Base-by-base conservation (phyloP, 2,113 vertebrate species). In the Erinaceus europaeus region DNA sequence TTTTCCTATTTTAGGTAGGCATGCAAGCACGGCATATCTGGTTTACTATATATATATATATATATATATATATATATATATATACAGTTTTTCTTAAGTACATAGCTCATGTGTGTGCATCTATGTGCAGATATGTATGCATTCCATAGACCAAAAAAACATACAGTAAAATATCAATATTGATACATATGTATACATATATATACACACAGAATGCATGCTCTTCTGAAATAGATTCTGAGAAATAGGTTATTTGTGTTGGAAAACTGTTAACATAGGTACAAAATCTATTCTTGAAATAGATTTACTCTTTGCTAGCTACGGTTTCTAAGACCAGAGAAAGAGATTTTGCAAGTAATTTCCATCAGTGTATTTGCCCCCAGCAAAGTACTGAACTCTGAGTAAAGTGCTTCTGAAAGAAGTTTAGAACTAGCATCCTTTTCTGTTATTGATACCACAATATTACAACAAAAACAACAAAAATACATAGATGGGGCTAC, bases 1-100 rank as follows among this genome's bases (percentile, higher is more conserved):
- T 78, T 87, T 93, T 90, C 93, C 91, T 46, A 73, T 75, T 86
- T 94, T 88, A 93, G 68, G 83, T 48, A 94, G 91, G 94, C 68
- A 57, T 34, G 95, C 36, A 94, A 86, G 75, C 50, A 36, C 32
- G 3, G 13, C 48, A 42, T 89, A 71, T 55, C 40, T 89, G 82
- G 82, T 74, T n/a, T n/a, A n/a, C n/a, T n/a, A n/a, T n/a, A n/a
- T n/a, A n/a, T n/a, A n/a, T n/a, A n/a, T n/a, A n/a, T n/a, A n/a
- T n/a, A n/a, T n/a, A n/a, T n/a, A n/a, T n/a, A n/a, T n/a, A n/a
- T 72, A 23, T 21, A 18, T 44, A 6, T 52, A 36, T 42, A 2
- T 88, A 23, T 29, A 13, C 6, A 20, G n/a, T n/a, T n/a, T n/a
- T n/a, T n/a, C n/a, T n/a, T n/a, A n/a, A n/a, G n/a, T n/a, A n/a